A percentile compares a stretch with the other conserved stretches of the same genome.
phyloP scores from a whole-genome alignment of 92 coral and sea anemone species.

The Parazoanthus atlanticus region DNA sequence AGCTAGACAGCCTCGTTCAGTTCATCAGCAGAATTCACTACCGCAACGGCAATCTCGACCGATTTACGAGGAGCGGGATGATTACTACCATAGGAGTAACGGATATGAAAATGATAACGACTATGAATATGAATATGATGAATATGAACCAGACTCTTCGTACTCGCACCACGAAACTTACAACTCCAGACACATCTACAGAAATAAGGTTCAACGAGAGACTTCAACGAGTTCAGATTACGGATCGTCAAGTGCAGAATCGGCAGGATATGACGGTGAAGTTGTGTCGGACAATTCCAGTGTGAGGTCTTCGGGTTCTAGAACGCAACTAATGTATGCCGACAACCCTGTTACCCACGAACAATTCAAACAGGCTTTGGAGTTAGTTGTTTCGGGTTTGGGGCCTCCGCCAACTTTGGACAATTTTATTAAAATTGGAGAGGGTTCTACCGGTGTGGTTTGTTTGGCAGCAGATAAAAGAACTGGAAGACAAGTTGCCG shows the following conservation, averaged over 20 bases:
- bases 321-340: conserved; percentile 91
- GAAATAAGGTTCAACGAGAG: conserved; percentile 64
- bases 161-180: conserved; percentile 35
- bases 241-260: conserved; percentile 89
- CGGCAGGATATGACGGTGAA: conserved; percentile 55
- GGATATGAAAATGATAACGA: conserved; percentile 46
- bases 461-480: conserved; percentile 94
- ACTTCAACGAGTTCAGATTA: conserved; percentile 83
- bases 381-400: conserved; percentile 83
- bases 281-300: conserved; percentile 63
- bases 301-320: conserved; percentile 66
- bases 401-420: conserved; percentile 84
- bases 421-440: conserved; percentile 98
- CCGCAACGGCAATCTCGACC: conserved; percentile 34
- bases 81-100: conserved; percentile 27
- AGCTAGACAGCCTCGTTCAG: conserved; percentile 28
- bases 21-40: conserved; percentile 39
- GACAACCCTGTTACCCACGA: conserved; percentile 95
- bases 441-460: conserved; percentile 98
- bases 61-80: conserved; percentile 39
- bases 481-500: conserved; percentile 93
- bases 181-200: conserved; percentile 17
- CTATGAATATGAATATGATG: conserved; percentile 26
- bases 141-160: conserved; percentile 39
- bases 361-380: conserved; percentile 90